These are phyloP conservation scores for Andrena chrysosceles DNA, from an alignment of 2,888 invertebrate species.

Conservation along the genomic window DNA sequence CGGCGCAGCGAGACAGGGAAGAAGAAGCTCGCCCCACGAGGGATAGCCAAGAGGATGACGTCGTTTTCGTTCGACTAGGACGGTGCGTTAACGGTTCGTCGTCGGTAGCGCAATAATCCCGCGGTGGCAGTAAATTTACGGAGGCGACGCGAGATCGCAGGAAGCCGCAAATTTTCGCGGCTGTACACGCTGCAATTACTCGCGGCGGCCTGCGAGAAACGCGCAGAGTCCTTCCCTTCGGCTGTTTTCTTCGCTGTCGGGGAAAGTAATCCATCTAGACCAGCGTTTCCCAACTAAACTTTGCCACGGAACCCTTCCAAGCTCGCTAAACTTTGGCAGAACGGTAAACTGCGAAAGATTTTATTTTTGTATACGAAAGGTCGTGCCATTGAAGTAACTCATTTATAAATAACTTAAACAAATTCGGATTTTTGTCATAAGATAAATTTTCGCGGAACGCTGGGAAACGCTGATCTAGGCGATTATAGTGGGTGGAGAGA, in stretches of 20 bases:
- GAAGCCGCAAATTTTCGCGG: constrained; percentile 69
- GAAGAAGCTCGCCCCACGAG: not conserved
- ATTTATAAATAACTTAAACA: no score
- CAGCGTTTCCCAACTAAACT: not conserved
- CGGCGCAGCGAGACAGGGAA: not conserved
- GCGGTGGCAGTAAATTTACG: constrained; percentile 58
- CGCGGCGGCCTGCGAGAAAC: constrained; percentile 9
- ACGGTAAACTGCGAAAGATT: no score
- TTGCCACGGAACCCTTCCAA: not conserved
- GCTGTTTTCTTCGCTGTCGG: constrained; percentile 4
- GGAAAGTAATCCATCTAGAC: constrained; percentile 26
- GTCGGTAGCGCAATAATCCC: constrained; percentile 30
- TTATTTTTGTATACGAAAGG: no score
- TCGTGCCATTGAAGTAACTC: no score
- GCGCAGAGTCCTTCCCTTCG: constrained; percentile 1
- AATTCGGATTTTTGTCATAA: no score
- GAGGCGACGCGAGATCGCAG: constrained; percentile 50
- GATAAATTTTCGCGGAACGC: no score
- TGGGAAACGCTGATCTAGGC: no score
- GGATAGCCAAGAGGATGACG: not conserved
- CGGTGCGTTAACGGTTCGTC: constrained; percentile 16
- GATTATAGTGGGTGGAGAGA: no score
- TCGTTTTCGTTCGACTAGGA: constrained; percentile 25
- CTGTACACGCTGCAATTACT: constrained; percentile 62
- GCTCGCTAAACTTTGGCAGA: no score